Evolutionary conservation across 2,797 vertebrate genomes (phyloP), one percentile per base, ranked within the genome.

Genomic region (Cossypha dichroa): DNA sequence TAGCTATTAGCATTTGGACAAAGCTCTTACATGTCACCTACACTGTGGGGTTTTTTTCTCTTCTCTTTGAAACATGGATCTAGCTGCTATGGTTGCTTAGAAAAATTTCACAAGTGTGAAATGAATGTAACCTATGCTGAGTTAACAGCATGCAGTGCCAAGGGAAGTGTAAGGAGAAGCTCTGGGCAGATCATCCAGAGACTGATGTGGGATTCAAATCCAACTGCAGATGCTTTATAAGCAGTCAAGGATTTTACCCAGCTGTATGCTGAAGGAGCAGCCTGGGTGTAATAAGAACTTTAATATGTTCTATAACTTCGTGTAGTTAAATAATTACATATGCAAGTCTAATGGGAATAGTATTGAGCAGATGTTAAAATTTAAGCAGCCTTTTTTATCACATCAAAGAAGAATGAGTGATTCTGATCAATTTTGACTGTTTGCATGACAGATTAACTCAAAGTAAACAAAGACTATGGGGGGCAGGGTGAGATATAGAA

Each of bases 121-220:
- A 82, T 64, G 45, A 89, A 64, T 54, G 56, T 83, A 93, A 89
- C 67, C 78, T 88, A 13, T 74, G 84, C 55, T 66, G 74, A 74
- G 70, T 62, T 89, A 89, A 51, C 56, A 80, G 48, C 3, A 0
- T 29, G 78, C 48, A 60, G 36, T 56, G 78, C 84, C 78, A 92
- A 74, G 56, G 76, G 46, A 87, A 67, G 89, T 63, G 70, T 85
- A 87, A 93, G 81, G 84, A 89, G 86, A 82, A 91, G 85, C 60
- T 79, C 87, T 79, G 45, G 80, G 82, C 40, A 85, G 89, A 92
- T 26, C 64, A 80, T 70, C 70, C 70, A 85, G 78, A 13, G 62
- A 85, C 59, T 75, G 28, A 23, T 55, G 56, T 51, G 69, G 43
- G 31, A 87, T 85, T 73, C 59, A 87, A 55, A 82, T 89, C 31